Base-by-base conservation (phyloP, 2,113 vertebrate species). In the Rhinoderma darwinii region DNA sequence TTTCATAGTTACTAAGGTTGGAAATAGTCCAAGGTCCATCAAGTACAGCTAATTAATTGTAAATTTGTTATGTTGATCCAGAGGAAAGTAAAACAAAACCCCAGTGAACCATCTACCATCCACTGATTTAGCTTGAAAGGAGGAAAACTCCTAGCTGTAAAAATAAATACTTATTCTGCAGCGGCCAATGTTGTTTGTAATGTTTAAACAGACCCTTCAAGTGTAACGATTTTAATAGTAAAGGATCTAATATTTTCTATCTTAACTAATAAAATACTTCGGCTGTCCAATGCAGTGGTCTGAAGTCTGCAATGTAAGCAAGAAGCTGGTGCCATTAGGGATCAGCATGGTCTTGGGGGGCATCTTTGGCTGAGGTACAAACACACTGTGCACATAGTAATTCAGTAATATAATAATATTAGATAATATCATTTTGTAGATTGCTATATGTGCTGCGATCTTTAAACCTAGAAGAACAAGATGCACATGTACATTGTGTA, bases 81-180 rank as follows among this genome's bases (percentile, higher is more conserved):
- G 68, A 72, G 68, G 37, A 72, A 72, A 72, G 68, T 72, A 39
- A 72, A 72, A 72, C 68, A 72, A 72, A 72, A 41, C 68, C 68
- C 35, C 37, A 39, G 68, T 72, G 68, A 72, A 72, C 37, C 68
- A 72, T 72, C 37, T 72, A 72, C 18, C 35, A 41, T 72, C 37
- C 18, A 41, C 18, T 72, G 41, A 41, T 41, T 41, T 37, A 72
- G 68, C 35, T 41, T 39, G 68, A 72, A 72, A 72, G 68, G 68
- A 39, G 32, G 18, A 72, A 72, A 41, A 22, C 20, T 41, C 37
- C 20, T 25, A 72, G 68, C 68, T 41, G 68, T 72, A n/a, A 72
- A 68, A n/a, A 68, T 27, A 68, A 72, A 72, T 8, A 72, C 37
- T 39, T 41, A 72, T 41, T 72, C 35, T 72, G 2, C 27, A 72